Base-by-base conservation (phyloP, 2,113 vertebrate genomes). In the Mustelus asterias region DNA sequence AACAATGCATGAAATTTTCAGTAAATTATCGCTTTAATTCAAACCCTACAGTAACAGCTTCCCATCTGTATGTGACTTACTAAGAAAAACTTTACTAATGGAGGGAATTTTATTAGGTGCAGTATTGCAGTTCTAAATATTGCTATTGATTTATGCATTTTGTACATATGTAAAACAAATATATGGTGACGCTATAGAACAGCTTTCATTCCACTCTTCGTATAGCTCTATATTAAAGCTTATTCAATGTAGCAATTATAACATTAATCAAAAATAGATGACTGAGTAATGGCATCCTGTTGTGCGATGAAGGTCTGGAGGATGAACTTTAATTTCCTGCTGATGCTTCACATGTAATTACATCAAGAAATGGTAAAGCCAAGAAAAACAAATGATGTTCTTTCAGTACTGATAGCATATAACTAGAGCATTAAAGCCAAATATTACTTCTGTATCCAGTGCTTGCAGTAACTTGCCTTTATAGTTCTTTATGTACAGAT, bases 361-460 rank as follows among this genome's bases (percentile, higher is more conserved):
- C 88, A 95, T 92, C 37, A 60, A 92, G 95, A 89, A 60, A 92
- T 88, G 78, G 72, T 76, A 96, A 80, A 96, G 96, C 96, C 96
- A 96, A 96, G 60, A 76, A 94, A 96, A 96, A 96, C 96, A 96
- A 89, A 58, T 33, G 11, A 89, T 96, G 48, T 95, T 94, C 70
- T 96, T 65, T 96, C 90, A 94, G 93, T 70, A 41, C 67, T 94
- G 9, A 26, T 70, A 24, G 41, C 93, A 5, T 48, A 7, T 70
- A 94, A 70, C 93, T 70, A n/a, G 63, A 48, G 3, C 37, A 69
- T 70, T 70, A 70, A 48, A 44, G 22, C 67, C 93, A 94, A 94
- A 94, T 29, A 70, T 70, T 41, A 26, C 41, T 37, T 41, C 2
- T 67, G 10, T 93, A 37, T n/a, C 26, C 24, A 65, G 89, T n/a